Conservation (phyloP, 1,140 invertebrate genomes). For the Leptinotarsa defecta region DNA sequence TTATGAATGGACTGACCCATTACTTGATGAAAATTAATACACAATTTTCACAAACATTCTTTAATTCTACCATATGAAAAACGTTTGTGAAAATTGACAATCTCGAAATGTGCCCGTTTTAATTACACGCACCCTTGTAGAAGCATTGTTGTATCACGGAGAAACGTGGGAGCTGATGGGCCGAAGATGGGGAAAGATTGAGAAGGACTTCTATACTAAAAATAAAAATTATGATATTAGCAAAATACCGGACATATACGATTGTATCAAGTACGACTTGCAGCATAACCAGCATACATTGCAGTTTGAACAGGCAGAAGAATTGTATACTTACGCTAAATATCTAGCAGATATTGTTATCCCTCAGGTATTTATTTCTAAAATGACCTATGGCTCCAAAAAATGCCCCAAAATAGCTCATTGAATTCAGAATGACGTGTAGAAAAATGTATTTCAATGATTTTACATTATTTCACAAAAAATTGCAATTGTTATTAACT, state of each 20-base stretch:
- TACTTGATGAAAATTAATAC: no score
- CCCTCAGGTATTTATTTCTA: slow-evolving; percentile 72
- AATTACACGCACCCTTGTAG: slow-evolving; percentile 58
- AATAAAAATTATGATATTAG: slow-evolving; percentile 95
- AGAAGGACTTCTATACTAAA: slow-evolving; percentile 97
- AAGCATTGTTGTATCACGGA: slow-evolving; percentile 92
- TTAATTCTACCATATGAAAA: no score
- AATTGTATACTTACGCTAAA: slow-evolving; percentile 93
- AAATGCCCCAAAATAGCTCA: no score
- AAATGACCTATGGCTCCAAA: background rate
- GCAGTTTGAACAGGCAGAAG: slow-evolving; percentile 92
- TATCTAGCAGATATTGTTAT: slow-evolving; percentile 98
- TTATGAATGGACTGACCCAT: no score
- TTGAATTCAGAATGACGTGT: no score
- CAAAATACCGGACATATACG: slow-evolving; percentile 99
- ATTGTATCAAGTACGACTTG: slow-evolving; percentile 98
- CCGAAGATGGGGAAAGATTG: slow-evolving; percentile 96
- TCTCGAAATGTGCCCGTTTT: background rate
- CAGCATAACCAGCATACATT: slow-evolving; percentile 97
- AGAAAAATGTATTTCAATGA: no score
- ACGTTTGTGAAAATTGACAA: no score
- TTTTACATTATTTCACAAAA: no score
- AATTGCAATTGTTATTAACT: no score
- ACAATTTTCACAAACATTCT: no score
- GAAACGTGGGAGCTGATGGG: slow-evolving; percentile 99